These are phyloP conservation scores for Triplophysa bombifrons DNA, from an alignment of 2,797 vertebrate genomes.

Conservation along the genomic window DNA sequence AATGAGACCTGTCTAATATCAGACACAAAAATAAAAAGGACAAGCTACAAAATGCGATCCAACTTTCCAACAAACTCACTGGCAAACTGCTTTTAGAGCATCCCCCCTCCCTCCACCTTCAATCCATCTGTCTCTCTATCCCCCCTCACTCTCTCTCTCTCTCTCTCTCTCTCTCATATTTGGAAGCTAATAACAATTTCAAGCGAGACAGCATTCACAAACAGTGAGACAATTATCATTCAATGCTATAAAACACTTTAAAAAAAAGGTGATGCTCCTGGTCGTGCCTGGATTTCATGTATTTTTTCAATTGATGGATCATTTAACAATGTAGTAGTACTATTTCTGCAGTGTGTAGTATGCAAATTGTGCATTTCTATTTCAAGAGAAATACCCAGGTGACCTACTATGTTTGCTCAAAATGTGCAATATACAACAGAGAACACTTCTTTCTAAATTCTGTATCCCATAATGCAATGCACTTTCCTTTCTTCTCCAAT, in stretches of 20 bases:
- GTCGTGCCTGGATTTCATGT: neutral
- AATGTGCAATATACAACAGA: neutral
- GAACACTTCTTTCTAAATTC: neutral
- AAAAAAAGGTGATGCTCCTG: neutral
- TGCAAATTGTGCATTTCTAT: neutral
- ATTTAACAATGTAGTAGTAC: neutral
- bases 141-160: conserved; percentile 51
- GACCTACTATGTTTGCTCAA: neutral
- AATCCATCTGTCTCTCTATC: conserved; percentile 54
- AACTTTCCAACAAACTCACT: conserved; percentile 71
- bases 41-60: conserved; percentile 60
- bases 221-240: conserved; percentile 8
- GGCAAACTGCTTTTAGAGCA: conserved; percentile 62
- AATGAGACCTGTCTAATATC: conserved; percentile 3
- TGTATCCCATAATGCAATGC: conserved; percentile 43
- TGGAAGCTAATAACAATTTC: conserved; percentile 27
- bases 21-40: conserved; percentile 47
- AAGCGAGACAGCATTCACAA: conserved; percentile 29
- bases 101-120: conserved; percentile 54
- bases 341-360: neutral
- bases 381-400: neutral
- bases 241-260: conserved; percentile 11
- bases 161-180: conserved; percentile 38
- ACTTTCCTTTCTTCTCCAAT: neutral
- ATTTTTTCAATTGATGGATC: neutral